These are phyloP conservation scores for Rhabdornis inornatus DNA, from an alignment of 2,113 vertebrate genomes.

Conservation along the genomic window DNA sequence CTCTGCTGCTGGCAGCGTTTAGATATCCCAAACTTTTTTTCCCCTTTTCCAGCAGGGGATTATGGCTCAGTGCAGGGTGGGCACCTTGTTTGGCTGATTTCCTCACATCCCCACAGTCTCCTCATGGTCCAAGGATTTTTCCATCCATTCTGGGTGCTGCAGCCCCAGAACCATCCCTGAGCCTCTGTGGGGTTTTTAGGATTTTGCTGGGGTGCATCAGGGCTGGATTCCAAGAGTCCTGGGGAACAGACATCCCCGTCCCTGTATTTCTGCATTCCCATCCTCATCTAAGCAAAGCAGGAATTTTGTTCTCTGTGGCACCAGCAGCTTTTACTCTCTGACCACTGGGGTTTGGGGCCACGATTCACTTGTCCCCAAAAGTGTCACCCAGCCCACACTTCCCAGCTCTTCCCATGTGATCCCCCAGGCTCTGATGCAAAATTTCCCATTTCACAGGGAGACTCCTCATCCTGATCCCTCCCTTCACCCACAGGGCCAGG, in stretches of 20 bases:
- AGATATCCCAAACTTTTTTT: neutral
- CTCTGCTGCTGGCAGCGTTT: neutral
- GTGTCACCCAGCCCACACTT: neutral
- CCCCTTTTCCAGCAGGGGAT: neutral
- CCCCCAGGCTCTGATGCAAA: neutral
- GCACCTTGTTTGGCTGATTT: neutral
- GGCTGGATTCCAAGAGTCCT: neutral
- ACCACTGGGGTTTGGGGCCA: accelerated
- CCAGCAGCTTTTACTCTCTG: neutral
- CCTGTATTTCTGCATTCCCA: accelerated
- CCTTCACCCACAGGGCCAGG: neutral
- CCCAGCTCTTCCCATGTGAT: neutral
- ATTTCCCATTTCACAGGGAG: neutral
- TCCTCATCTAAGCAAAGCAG: neutral
- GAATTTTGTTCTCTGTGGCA: accelerated
- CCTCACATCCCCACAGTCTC: accelerated
- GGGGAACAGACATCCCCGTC: too few relatives aligned
- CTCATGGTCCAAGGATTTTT: accelerated
- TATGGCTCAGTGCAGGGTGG: accelerated
- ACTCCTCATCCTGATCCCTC: neutral
- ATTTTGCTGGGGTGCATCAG: accelerated
- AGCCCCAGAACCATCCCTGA: neutral
- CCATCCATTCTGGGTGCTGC: neutral
- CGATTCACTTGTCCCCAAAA: neutral
- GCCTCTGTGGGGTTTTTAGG: neutral